phyloP scores from a whole-genome alignment of 1,140 invertebrate genomes.

The Zelostemma sp. region DNA sequence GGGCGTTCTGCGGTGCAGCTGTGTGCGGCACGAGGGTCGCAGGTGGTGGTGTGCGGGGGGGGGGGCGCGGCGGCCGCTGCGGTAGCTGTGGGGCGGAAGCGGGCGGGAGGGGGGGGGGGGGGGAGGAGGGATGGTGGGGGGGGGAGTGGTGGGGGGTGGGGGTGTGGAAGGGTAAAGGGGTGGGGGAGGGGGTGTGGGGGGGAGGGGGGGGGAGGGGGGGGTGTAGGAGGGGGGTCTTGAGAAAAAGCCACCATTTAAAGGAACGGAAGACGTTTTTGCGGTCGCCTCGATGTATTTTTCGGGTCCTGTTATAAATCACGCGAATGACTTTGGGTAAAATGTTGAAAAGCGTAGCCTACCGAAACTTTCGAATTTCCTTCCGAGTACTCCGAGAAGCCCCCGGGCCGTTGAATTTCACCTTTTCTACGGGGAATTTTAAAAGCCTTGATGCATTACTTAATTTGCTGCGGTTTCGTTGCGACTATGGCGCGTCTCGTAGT shows the following conservation, averaged over 20 bases:
- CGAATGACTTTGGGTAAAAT: background rate
- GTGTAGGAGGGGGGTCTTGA: too few relatives aligned
- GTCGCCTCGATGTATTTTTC: background rate
- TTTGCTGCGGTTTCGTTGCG: conserved; percentile 50
- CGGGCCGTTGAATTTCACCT: conserved; percentile 32
- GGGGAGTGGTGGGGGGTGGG: too few relatives aligned
- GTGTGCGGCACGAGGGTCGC: too few relatives aligned
- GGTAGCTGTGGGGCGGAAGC: too few relatives aligned
- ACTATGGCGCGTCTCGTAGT: conserved; percentile 33
- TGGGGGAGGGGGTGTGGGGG: too few relatives aligned
- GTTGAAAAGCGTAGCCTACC: background rate
- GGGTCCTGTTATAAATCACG: conserved; percentile 1
- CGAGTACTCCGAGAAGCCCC: conserved; percentile 27
- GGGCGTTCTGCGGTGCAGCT: too few relatives aligned
- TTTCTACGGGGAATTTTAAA: conserved; percentile 22
- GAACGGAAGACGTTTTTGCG: conserved; percentile 2
- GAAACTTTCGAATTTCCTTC: conserved; percentile 34
- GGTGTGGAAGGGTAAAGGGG: too few relatives aligned
- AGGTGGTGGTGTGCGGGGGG: too few relatives aligned
- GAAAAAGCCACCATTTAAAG: conserved; percentile 15
- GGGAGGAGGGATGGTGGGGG: too few relatives aligned
- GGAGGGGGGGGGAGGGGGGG: too few relatives aligned
- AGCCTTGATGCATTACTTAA: conserved; percentile 45
- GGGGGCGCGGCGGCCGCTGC: too few relatives aligned
- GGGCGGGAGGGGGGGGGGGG: too few relatives aligned